Percentiles rank a stretch among this genome's conserved stretches.
Conservation (phyloP, 2,888 invertebrate genomes). For the Rosalia funebris region DNA sequence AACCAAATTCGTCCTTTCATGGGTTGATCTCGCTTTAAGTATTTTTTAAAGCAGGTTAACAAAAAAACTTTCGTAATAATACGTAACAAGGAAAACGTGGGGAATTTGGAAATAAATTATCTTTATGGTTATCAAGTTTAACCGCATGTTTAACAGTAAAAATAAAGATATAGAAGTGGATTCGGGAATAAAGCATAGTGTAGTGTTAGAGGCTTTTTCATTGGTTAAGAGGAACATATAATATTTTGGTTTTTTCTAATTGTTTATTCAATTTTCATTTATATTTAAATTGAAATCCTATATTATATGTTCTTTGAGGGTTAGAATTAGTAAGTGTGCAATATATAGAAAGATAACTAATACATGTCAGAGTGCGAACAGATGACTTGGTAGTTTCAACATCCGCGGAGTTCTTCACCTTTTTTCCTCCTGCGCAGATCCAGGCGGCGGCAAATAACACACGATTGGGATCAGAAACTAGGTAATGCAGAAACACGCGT, state of each 20-base stretch:
- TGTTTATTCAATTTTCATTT: too few species aligned
- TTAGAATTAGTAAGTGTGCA: slow-evolving; percentile 40
- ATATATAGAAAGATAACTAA: slow-evolving; percentile 56
- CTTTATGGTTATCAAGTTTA: neutral
- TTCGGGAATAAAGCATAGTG: slow-evolving; percentile 4
- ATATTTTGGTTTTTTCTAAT: slow-evolving; percentile 1
- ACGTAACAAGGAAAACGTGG: neutral
- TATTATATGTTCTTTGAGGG: slow-evolving; percentile 2
- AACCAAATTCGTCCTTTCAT: neutral
- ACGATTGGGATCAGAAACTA: slow-evolving; percentile 64
- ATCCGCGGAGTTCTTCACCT: slow-evolving; percentile 71
- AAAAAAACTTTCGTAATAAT: too few species aligned
- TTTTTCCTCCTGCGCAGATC: slow-evolving; percentile 70
- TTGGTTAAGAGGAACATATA: slow-evolving; percentile 4
- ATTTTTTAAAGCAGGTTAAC: too few species aligned
- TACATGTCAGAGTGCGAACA: slow-evolving; percentile 64
- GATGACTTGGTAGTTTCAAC: slow-evolving; percentile 53
- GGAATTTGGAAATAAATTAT: neutral
- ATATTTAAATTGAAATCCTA: too few species aligned
- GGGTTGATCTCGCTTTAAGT: too few species aligned
- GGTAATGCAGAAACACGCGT: slow-evolving; percentile 59
- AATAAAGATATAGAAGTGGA: neutral
- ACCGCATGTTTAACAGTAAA: neutral
- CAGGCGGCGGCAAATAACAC: slow-evolving; percentile 64
- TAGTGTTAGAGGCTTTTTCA: slow-evolving; percentile 8